Evolutionary conservation across 2,888 invertebrate genomes (phyloP).

Genomic region (Ecdyonurus torrentis): DNA sequence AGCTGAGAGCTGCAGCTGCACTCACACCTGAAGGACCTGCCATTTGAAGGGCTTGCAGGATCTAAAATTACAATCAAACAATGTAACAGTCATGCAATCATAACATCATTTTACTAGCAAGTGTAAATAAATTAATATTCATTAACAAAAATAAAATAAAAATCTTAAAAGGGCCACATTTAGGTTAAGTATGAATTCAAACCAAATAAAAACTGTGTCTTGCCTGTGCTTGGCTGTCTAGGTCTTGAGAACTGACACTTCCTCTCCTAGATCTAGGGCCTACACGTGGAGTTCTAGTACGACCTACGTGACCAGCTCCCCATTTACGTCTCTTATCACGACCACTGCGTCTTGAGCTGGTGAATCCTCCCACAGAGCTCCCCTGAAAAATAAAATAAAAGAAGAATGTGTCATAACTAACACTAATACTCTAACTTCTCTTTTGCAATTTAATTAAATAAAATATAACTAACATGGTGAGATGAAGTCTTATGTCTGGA

Average conservation of each 20-base stretch:
- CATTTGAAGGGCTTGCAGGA: not conserved
- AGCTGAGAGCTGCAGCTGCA: not conserved
- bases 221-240: not conserved
- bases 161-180: too few species aligned
- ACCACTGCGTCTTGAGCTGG: not conserved
- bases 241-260: not conserved
- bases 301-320: not conserved
- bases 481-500: not conserved
- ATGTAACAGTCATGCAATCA: not conserved
- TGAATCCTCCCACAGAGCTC: not conserved
- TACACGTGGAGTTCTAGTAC: not conserved
- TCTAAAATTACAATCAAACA: not conserved
- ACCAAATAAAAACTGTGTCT: too few species aligned
- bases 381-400: not conserved
- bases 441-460: too few species aligned
- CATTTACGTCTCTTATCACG: constrained; percentile 1
- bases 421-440: too few species aligned
- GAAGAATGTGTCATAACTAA: too few species aligned
- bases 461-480: not conserved
- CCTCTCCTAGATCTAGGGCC: not conserved
- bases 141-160: too few species aligned
- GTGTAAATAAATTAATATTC: too few species aligned
- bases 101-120: too few species aligned
- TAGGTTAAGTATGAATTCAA: too few species aligned
- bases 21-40: not conserved